phyloP scores from a whole-genome alignment of 2,888 invertebrate genomes.

The Eupithecia dodoneata region DNA sequence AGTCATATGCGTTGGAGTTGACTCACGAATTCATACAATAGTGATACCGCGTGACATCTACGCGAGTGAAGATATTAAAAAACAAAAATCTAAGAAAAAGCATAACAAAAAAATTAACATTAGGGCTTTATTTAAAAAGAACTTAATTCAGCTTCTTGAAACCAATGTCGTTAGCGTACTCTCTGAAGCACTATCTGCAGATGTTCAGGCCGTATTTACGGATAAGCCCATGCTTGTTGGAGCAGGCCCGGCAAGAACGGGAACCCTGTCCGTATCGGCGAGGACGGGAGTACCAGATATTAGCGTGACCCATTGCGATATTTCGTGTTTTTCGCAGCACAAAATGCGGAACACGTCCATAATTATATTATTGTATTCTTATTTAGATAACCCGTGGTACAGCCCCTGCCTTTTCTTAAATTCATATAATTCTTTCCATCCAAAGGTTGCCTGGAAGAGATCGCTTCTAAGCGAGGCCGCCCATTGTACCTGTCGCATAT shows the following conservation, averaged over 20 bases:
- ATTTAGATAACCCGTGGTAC: too few relatives aligned
- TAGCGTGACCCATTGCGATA: slow-evolving; percentile 94
- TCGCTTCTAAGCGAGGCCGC: too few relatives aligned
- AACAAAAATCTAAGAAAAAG: too few relatives aligned
- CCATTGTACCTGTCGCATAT: too few relatives aligned
- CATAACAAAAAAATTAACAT: slow-evolving; percentile 52
- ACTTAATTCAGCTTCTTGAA: slow-evolving; percentile 95
- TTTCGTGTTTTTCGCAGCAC: slow-evolving; percentile 54
- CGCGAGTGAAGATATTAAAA: too few relatives aligned
- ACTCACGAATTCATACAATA: too few relatives aligned
- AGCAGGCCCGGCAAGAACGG: slow-evolving; percentile 98
- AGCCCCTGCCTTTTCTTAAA: too few relatives aligned
- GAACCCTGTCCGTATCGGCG: slow-evolving; percentile 99
- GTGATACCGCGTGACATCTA: too few relatives aligned
- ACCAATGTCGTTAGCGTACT: slow-evolving; percentile 99
- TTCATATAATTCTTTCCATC: too few relatives aligned
- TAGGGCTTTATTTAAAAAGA: slow-evolving; percentile 66
- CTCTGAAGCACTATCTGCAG: slow-evolving; percentile 99
- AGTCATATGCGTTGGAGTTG: too few relatives aligned
- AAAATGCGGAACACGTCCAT: slow-evolving; percentile 65
- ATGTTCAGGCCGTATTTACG: slow-evolving; percentile 98
- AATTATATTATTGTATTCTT: too few relatives aligned
- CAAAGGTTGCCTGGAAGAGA: too few relatives aligned
- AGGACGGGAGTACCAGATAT: slow-evolving; percentile 99
- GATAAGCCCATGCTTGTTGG: slow-evolving; percentile 98